Evolutionary conservation across 2,888 invertebrate species (phyloP), one percentile per base, ranked within the genome.

Genomic region (Mesorhabditis spiculigera): DNA sequence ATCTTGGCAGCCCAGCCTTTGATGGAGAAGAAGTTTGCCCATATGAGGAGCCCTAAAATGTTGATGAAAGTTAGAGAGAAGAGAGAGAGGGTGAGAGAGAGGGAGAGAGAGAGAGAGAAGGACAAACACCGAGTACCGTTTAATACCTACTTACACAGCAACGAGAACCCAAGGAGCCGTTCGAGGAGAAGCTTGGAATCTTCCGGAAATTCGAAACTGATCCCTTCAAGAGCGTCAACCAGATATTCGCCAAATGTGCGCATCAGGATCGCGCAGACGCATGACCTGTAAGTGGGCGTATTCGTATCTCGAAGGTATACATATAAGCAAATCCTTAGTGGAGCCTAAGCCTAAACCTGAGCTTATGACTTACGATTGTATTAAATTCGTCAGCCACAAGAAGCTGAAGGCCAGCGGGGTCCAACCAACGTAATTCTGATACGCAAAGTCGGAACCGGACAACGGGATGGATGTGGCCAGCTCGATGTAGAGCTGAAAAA

Each of bases 401-500:
- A 78, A 74, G 2, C 77, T 73, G 65, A 78, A 78, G 4, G 78
- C 77, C 6, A 77, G 63, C 0, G 78, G 77, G 0, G 71, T 73
- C 78, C 78, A 78, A 1, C 77, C 77, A 64, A 77, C 75, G 61
- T 74, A 77, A n/a, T 67, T 67, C 6, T 76, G 73, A 68, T 78
- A 78, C 5, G 78, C 75, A 5, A 78, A 71, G 45, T 78, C 78
- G 0, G 75, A 69, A 43, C 78, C 78, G 10, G 73, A 74, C 65
- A 75, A 74, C 4, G 75, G 78, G 28, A 78, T 78, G 58, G 73
- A 73, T 5, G 78, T 78, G 10, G 76, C 78, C 6, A 78, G 70
- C 70, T 78, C 78, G 42, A 78, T 77, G 70, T 75, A 78, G 64
- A 76, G 75, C 78, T 77, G 74, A 43, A 73, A 65, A 8, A 13